These are phyloP conservation scores for Ploceus nigricollis DNA, from an alignment of 2,113 vertebrate genomes.

Conservation along the genomic window DNA sequence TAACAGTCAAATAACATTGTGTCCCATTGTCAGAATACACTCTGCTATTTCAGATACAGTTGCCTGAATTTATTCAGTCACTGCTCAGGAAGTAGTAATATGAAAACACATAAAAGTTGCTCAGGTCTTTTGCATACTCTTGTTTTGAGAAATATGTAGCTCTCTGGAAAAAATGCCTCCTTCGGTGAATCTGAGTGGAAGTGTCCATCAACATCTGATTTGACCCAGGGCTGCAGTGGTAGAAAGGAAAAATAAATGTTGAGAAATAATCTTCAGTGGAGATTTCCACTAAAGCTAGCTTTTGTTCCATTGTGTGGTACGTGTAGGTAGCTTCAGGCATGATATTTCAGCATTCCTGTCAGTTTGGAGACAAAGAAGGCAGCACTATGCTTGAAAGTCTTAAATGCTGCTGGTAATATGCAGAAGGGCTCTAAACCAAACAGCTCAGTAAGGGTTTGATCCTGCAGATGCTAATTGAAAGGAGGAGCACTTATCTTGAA, in stretches of 20 bases:
- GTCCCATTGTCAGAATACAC: background rate
- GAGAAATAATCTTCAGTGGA: background rate
- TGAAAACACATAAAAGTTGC: background rate
- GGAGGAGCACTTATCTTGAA: background rate
- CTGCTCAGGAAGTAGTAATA: background rate
- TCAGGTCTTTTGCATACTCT: background rate
- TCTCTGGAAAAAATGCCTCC: background rate
- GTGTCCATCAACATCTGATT: background rate
- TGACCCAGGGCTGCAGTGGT: background rate
- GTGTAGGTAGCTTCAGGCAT: background rate
- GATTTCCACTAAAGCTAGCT: background rate
- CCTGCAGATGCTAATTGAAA: accelerated
- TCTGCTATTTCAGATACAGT: background rate
- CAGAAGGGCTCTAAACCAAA: background rate
- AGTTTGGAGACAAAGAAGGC: background rate
- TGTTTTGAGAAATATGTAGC: background rate
- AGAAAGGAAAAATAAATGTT: background rate
- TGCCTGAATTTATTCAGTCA: background rate
- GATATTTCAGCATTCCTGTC: background rate
- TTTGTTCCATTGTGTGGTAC: background rate
- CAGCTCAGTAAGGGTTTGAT: background rate
- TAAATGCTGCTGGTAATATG: background rate
- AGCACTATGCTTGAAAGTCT: background rate
- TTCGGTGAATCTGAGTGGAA: background rate
- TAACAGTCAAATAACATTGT: background rate